phyloP scores from a whole-genome alignment of 2,888 invertebrate species.

The Lasioglossum vierecki region DNA sequence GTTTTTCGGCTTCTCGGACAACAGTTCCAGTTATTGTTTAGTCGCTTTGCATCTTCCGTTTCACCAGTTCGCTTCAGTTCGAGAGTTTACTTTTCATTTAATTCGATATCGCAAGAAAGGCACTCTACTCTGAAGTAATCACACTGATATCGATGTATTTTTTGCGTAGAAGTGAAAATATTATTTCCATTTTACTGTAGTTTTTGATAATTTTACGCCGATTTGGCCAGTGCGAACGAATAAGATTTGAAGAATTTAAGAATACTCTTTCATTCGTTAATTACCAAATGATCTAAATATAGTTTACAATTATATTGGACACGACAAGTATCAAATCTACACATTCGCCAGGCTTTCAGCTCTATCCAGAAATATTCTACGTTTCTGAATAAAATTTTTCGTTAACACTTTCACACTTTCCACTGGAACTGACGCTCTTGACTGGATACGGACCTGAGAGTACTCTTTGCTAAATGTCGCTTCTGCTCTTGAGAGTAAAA shows the following conservation, averaged over 20 bases:
- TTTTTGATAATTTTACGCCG: not conserved
- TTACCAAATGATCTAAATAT: not conserved
- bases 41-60: not conserved
- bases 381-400: not conserved
- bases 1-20: not conserved
- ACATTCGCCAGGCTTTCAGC: not conserved
- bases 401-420: not conserved
- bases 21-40: not conserved
- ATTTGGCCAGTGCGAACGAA: not conserved
- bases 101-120: not conserved
- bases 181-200: not conserved
- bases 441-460: conserved; percentile 14
- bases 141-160: not conserved
- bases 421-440: conserved; percentile 1
- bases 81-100: not conserved
- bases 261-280: not conserved
- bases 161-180: not conserved
- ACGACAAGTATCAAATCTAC: not conserved
- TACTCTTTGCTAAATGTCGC: conserved; percentile 16
- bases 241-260: not conserved
- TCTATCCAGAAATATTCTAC: not conserved
- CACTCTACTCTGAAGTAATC: not conserved
- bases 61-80: not conserved
- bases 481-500: conserved; percentile 11
- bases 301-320: not conserved